A percentile compares a stretch with the other conserved stretches of the same genome.
phyloP scores from a whole-genome alignment of 1,140 invertebrate species.

The Holotrichia oblita region DNA sequence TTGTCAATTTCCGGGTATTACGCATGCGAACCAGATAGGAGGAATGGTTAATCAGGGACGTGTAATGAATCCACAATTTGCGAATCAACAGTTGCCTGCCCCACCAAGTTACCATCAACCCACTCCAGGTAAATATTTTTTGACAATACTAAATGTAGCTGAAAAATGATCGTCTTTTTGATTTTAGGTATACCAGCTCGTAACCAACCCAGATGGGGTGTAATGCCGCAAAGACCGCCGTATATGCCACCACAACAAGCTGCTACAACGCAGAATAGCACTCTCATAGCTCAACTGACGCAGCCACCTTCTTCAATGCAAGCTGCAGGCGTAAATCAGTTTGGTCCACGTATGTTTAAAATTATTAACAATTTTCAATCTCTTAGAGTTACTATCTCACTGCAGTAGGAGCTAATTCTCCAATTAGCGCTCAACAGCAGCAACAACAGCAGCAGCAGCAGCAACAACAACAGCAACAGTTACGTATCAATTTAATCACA shows the following conservation, averaged over 20 bases:
- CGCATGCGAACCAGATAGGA: conserved; percentile 38
- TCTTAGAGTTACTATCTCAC: conserved; percentile 34
- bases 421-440: conserved; percentile 63
- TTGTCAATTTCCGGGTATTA: conserved; percentile 30
- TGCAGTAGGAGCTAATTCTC: conserved; percentile 59
- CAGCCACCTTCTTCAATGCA: conserved; percentile 69
- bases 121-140: conserved; percentile 3
- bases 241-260: conserved; percentile 61
- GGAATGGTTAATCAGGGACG: conserved; percentile 46
- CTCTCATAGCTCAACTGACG: conserved; percentile 75
- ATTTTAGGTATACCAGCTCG: conserved; percentile 22
- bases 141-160: not conserved
- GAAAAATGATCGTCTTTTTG: not conserved
- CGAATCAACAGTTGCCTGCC: conserved; percentile 64
- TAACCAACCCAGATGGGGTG: conserved; percentile 49
- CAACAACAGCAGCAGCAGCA: conserved; percentile 51
- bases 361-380: conserved; percentile 16
- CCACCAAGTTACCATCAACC: conserved; percentile 65
- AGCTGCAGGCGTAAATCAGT: conserved; percentile 62
- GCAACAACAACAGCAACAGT: conserved; percentile 46
- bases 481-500: conserved; percentile 46
- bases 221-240: conserved; percentile 60
- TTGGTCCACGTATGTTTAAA: conserved; percentile 61
- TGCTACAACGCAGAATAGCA: conserved; percentile 62
- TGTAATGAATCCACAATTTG: conserved; percentile 56